phyloP scores from a whole-genome alignment of 1,140 invertebrate species.

The Drosophila ironensis region DNA sequence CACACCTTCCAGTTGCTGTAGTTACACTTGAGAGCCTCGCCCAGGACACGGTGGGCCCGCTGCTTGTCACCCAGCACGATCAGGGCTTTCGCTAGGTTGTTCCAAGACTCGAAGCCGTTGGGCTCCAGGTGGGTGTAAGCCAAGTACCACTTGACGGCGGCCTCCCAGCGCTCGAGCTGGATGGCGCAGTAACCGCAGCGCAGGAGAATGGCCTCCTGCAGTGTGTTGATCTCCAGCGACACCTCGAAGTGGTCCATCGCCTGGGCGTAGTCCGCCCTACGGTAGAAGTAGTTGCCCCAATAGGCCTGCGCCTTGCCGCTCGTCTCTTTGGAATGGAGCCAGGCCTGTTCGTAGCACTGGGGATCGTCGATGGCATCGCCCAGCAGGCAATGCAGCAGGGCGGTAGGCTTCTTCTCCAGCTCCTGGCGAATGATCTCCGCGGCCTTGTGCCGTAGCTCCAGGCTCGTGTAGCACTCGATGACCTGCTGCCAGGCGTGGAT shows the following conservation, averaged over 20 bases:
- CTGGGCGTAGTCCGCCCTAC: slow-evolving; percentile 88
- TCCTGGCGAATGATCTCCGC: slow-evolving; percentile 93
- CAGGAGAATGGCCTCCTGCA: slow-evolving; percentile 93
- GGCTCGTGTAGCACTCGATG: slow-evolving; percentile 92
- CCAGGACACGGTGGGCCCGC: slow-evolving; percentile 90
- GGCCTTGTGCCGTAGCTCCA: slow-evolving; percentile 93
- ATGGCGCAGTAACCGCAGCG: slow-evolving; percentile 93
- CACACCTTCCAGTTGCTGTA: slow-evolving; percentile 98
- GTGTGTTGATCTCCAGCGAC: slow-evolving; percentile 91
- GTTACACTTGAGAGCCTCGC: slow-evolving; percentile 96
- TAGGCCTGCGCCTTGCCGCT: slow-evolving; percentile 92
- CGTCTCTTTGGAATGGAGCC: slow-evolving; percentile 91
- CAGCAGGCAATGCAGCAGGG: slow-evolving; percentile 94
- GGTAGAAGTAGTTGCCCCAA: slow-evolving; percentile 91
- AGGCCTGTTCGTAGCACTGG: slow-evolving; percentile 93
- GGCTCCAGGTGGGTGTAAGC: slow-evolving; percentile 93
- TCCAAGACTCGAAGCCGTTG: slow-evolving; percentile 98
- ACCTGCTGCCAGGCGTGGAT: slow-evolving; percentile 96
- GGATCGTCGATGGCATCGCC: slow-evolving; percentile 89
- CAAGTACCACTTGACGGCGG: slow-evolving; percentile 92
- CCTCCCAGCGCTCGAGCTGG: slow-evolving; percentile 90
- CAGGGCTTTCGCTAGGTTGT: slow-evolving; percentile 97
- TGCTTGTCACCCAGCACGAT: slow-evolving; percentile 93
- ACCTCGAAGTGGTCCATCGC: slow-evolving; percentile 90
- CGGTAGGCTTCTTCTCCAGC: slow-evolving; percentile 90